Percentiles rank a stretch among this genome's conserved stretches.
Conservation (phyloP, 2,888 invertebrate species). For the Acanthacorydalis orientalis region DNA sequence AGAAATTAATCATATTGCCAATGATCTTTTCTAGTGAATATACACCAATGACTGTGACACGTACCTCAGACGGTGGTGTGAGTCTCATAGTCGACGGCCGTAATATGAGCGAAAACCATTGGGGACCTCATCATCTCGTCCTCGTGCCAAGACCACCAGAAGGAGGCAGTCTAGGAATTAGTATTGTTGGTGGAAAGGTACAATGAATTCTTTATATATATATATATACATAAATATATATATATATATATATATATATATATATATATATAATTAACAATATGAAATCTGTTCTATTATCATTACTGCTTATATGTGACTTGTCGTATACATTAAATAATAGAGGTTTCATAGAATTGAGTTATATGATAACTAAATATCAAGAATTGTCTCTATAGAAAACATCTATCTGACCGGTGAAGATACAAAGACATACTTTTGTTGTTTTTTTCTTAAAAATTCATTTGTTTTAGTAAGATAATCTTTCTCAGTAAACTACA, state of each 20-base stretch:
- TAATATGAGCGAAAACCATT: conserved; percentile 47
- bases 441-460: too few relatives aligned
- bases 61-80: conserved; percentile 9
- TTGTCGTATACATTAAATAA: too few relatives aligned
- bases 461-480: too few relatives aligned
- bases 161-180: conserved; percentile 80
- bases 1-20: neutral
- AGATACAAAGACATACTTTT: too few relatives aligned
- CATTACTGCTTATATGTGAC: too few relatives aligned
- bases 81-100: conserved; percentile 21
- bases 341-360: too few relatives aligned
- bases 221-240: neutral
- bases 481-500: too few relatives aligned
- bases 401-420: too few relatives aligned
- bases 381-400: too few relatives aligned
- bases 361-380: too few relatives aligned
- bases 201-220: neutral
- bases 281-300: neutral
- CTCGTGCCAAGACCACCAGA: conserved; percentile 47
- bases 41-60: conserved; percentile 12
- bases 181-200: conserved; percentile 92
- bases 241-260: conserved; percentile 12
- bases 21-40: conserved; percentile 1
- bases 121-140: conserved; percentile 70
- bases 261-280: neutral